Base-by-base conservation (phyloP, 37 sponge, comb jelly and placozoan species). In the Tethya wilhelma region DNA sequence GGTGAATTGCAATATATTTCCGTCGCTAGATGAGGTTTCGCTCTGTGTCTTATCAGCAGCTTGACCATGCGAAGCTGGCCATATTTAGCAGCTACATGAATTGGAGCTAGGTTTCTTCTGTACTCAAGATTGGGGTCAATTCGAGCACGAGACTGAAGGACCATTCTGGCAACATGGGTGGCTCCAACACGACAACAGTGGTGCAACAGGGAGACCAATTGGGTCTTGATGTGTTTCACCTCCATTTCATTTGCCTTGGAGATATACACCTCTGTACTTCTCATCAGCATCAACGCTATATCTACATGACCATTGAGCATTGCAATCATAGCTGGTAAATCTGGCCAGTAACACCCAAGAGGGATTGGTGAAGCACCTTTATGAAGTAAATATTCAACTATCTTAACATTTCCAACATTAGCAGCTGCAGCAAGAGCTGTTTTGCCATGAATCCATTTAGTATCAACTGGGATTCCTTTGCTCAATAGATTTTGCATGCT, bases 351-450 rank as follows among this genome's bases (percentile, higher is more conserved):
- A 66, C 82, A 80, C 9, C 74, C 81, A 0, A 72, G 59, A 9
- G 83, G 83, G 23, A 86, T 68, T 36, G 81, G 69, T 2, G 69
- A 44, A 36, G 91, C 91, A 40, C 91, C 91, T 29, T 63, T 49
- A 0, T 45, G 32, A 2, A 91, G 83, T 0, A 91, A 71, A 25
- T 31, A 77, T 33, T 91, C 37, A 20, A 86, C 83, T 36, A 91
- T 56, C 28, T 86, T 60, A 9, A 31, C 0, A 44, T 69, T 82
- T 1, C 81, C 86, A n/a, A 49, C 49, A 36, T 70, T 73, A 25
- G 86, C 76, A 20, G 87, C 91, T 38, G 84, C 91, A 34, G 62
- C 64, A 2, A 91, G 74, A 32, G 86, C 86, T 2, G 91, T 91
- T 17, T 64, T 80, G 31, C 91, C 91, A 57, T 83, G 65, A 6